A percentile compares a stretch with the other conserved stretches of the same genome.
These are phyloP conservation scores for Hyperoplus immaculatus DNA, from an alignment of 2,797 vertebrate species.

Conservation along the genomic window DNA sequence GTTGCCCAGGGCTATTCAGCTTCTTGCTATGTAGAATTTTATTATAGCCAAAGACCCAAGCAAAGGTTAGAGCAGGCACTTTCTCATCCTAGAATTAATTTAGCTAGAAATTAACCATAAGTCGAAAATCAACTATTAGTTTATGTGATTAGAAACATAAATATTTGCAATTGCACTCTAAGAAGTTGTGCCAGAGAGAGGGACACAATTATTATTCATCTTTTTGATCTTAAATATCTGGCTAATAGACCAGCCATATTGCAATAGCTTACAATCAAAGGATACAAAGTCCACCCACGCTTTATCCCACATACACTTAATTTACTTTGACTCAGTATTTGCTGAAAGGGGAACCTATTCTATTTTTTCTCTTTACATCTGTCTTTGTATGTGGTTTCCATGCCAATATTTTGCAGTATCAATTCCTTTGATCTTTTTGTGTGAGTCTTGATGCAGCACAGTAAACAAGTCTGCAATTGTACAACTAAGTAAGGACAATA, in stretches of 20 bases:
- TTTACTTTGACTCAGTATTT: neutral
- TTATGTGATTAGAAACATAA: neutral
- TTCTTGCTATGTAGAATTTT: neutral
- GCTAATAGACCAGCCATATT: neutral
- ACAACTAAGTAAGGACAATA: neutral
- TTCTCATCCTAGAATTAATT: conserved; percentile 7
- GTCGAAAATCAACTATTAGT: neutral
- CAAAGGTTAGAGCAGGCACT: neutral
- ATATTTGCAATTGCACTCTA: neutral
- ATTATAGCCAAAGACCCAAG: neutral
- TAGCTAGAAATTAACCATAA: neutral
- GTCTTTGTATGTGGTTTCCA: neutral
- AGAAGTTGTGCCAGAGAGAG: neutral
- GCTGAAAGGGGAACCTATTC: neutral
- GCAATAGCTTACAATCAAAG: neutral
- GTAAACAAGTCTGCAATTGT: neutral
- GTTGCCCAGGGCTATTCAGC: neutral
- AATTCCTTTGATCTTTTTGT: neutral
- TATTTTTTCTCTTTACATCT: neutral
- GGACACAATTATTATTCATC: neutral
- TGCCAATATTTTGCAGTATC: neutral
- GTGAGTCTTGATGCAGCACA: neutral
- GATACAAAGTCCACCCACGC: neutral
- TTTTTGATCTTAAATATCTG: neutral
- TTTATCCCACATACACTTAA: neutral